phyloP scores from a whole-genome alignment of 2,888 invertebrate species.

The Drosophila koepferae region DNA sequence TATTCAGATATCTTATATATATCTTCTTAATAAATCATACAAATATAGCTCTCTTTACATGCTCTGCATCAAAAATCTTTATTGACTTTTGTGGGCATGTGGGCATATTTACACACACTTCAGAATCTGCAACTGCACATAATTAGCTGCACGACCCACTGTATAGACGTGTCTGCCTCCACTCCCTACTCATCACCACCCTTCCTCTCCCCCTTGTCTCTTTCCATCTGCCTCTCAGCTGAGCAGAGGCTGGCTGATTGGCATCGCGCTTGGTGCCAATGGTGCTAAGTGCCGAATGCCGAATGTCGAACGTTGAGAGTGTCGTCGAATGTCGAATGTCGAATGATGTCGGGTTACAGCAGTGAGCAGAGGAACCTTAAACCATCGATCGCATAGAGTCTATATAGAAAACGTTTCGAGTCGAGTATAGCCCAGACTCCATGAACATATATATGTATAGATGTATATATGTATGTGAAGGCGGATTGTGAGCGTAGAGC shows the following conservation, averaged over 20 bases:
- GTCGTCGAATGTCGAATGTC: constrained; percentile 61
- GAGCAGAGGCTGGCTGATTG: constrained; percentile 54
- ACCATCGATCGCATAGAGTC: constrained; percentile 32
- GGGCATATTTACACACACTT: background rate
- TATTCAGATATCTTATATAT: background rate
- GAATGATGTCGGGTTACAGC: constrained; percentile 49
- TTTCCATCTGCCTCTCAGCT: background rate
- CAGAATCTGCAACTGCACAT: background rate
- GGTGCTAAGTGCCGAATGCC: constrained; percentile 81
- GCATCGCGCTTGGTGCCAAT: constrained; percentile 76
- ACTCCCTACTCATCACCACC: too few relatives aligned
- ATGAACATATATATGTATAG: background rate
- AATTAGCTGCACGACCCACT: background rate
- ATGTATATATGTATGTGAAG: background rate
- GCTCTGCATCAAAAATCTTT: background rate
- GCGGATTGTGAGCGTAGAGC: constrained; percentile 34
- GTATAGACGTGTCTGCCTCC: background rate
- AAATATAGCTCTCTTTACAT: too few relatives aligned
- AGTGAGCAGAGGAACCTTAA: constrained; percentile 16
- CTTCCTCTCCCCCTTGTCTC: background rate
- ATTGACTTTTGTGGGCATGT: background rate
- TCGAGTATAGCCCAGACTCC: constrained; percentile 4
- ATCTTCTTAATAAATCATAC: background rate
- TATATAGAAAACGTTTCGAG: constrained; percentile 15
- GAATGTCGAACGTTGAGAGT: constrained; percentile 59